Conservation (phyloP, 2,888 invertebrate species). For the Macrosiphum euphorbiae region DNA sequence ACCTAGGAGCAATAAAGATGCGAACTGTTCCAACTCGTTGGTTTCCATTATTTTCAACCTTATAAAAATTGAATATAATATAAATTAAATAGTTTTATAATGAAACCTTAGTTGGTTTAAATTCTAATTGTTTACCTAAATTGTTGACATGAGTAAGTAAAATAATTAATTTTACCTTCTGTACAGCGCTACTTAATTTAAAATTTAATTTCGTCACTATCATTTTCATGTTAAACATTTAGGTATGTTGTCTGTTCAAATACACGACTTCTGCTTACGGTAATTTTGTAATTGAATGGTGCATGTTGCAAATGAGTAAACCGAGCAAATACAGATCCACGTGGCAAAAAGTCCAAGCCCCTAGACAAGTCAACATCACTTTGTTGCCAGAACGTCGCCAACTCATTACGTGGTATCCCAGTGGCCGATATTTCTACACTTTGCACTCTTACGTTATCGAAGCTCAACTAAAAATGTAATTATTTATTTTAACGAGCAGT, state of each 20-base stretch:
- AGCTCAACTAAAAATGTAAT: conserved; percentile 74
- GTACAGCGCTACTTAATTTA: not conserved
- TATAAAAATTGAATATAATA: not conserved
- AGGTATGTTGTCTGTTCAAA: not conserved
- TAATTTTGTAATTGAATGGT: conserved; percentile 76
- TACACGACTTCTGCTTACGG: conserved; percentile 70
- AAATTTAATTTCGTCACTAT: not conserved
- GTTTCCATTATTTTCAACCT: conserved; percentile 69
- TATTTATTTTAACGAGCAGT: not conserved
- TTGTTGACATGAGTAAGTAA: not conserved
- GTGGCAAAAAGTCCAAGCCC: conserved; percentile 85
- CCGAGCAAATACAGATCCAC: conserved; percentile 80
- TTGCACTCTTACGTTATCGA: conserved; percentile 76
- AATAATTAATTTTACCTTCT: not conserved
- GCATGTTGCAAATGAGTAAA: conserved; percentile 85
- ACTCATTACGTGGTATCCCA: conserved; percentile 73
- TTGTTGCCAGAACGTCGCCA: conserved; percentile 85
- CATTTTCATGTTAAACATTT: not conserved
- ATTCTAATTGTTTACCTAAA: not conserved
- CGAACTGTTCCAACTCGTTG: conserved; percentile 77
- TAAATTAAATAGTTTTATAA: not conserved
- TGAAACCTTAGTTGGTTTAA: not conserved
- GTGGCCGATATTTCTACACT: conserved; percentile 74
- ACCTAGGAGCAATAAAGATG: conserved; percentile 78
- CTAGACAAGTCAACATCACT: conserved; percentile 83